phyloP scores from a whole-genome alignment of 2,888 invertebrate genomes.

The Rhagophthalmus giganteus region DNA sequence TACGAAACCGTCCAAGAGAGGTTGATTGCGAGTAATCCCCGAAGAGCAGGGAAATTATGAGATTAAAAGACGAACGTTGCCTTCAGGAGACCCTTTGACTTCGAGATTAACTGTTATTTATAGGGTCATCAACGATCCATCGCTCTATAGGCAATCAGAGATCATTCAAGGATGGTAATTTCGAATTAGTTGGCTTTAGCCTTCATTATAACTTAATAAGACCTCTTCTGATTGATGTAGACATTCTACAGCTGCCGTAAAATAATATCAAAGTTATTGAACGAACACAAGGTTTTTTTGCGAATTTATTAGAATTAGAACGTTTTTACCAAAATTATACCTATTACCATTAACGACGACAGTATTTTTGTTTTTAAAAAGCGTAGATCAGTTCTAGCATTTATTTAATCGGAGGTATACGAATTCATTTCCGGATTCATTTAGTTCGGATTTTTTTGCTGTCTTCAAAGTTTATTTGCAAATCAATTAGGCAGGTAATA shows the following conservation, averaged over 20 bases:
- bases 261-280: too few species aligned
- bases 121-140: constrained; percentile 50
- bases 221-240: constrained; percentile 9
- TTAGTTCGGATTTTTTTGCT: too few species aligned
- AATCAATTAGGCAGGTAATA: too few species aligned
- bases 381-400: too few species aligned
- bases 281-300: too few species aligned
- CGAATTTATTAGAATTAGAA: too few species aligned
- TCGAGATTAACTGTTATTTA: constrained; percentile 51
- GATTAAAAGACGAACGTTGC: constrained; percentile 45
- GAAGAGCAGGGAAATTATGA: constrained; percentile 43
- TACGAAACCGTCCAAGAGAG: constrained; percentile 24
- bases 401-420: too few species aligned
- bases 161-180: constrained; percentile 53
- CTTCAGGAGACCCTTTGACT: constrained; percentile 47
- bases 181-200: constrained; percentile 45
- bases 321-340: too few species aligned
- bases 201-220: constrained; percentile 32
- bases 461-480: too few species aligned
- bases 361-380: too few species aligned
- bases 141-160: constrained; percentile 52
- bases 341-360: too few species aligned
- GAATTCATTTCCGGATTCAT: too few species aligned
- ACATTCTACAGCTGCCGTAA: background rate
- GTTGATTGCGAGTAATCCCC: constrained; percentile 42